Evolutionary conservation across 1,140 invertebrate genomes (phyloP).

Genomic region (Amyelois transitella): DNA sequence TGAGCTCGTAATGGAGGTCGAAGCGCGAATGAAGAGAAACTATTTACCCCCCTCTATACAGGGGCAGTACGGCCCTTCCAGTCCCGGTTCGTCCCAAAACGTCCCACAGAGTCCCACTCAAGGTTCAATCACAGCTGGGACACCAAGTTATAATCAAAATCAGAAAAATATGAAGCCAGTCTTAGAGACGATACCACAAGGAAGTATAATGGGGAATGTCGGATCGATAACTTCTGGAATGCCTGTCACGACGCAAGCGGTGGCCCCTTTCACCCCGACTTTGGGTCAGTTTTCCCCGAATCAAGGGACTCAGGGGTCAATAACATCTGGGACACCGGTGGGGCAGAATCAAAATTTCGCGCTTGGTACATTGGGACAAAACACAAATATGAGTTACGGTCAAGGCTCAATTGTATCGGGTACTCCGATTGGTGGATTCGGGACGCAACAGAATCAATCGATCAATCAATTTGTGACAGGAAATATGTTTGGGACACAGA

Average conservation of each 20-base stretch:
- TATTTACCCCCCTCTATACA: slow-evolving; percentile 82
- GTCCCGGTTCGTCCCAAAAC: slow-evolving; percentile 20
- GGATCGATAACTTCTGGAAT: slow-evolving; percentile 33
- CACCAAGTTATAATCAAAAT: slow-evolving; percentile 68
- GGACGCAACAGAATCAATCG: no score
- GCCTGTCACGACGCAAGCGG: slow-evolving; percentile 27
- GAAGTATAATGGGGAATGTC: slow-evolving; percentile 37
- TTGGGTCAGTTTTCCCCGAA: slow-evolving; percentile 33
- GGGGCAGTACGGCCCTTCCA: slow-evolving; percentile 25
- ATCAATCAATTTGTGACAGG: background rate
- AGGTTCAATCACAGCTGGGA: slow-evolving; percentile 41
- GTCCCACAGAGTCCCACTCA: slow-evolving; percentile 27
- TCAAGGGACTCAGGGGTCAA: slow-evolving; percentile 15
- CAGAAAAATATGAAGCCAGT: slow-evolving; percentile 45
- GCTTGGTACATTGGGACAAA: background rate
- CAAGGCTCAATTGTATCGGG: background rate
- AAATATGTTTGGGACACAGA: slow-evolving; percentile 7
- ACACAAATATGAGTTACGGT: background rate
- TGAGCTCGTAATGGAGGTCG: slow-evolving; percentile 89
- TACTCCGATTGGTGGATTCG: background rate
- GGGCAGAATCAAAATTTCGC: slow-evolving; percentile 3
- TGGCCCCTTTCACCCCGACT: slow-evolving; percentile 30
- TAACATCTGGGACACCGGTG: slow-evolving; percentile 12
- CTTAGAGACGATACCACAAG: slow-evolving; percentile 56
- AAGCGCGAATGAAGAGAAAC: slow-evolving; percentile 90